Base-by-base conservation (phyloP, 1,140 invertebrate genomes). In the Apis florea region DNA sequence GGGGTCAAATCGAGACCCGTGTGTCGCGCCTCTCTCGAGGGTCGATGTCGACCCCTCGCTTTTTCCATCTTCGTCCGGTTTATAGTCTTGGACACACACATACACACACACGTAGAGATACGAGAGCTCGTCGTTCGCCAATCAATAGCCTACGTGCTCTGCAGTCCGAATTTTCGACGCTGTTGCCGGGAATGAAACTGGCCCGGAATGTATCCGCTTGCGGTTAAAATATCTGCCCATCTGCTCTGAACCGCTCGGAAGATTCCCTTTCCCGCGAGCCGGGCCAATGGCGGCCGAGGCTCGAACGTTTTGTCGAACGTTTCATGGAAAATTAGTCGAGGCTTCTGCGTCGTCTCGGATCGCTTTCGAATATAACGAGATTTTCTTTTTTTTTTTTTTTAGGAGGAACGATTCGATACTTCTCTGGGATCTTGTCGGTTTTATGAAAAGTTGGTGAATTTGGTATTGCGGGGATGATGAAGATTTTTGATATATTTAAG, bases 121-220 rank as follows among this genome's bases (percentile, higher is more conserved):
- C 67, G 69, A 75, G 54, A 75, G 54, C 85, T 72, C 67, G 72
- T 72, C 81, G 84, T 79, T 68, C 83, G 73, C 82, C 86, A 87
- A 87, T 87, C 85, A 84, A 87, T 87, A 87, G 85, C 69, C 82
- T 87, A 87, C 85, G 85, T 87, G 86, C 68, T 66, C 76, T 70
- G 83, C 79, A 79, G 59, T 79, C 66, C 74, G 70, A 82, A 87
- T 84, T 87, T 82, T 84, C 78, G 56, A 47, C 51, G 67, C 56
- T 64, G 83, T 78, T 66, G 69, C 74, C 75, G 66, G 75, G 69
- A 61, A 86, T 87, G 83, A 84, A 87, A 86, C 85, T 68, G 68
- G 77, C 53, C 63, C 72, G 74, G 66, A 78, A 86, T 70, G 82
- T 81, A 87, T 86, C 77, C 85, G 85, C 64, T 71, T 75, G 85